Evolutionary conservation across 2,113 vertebrate species (phyloP).

Genomic region (Junco hyemalis): DNA sequence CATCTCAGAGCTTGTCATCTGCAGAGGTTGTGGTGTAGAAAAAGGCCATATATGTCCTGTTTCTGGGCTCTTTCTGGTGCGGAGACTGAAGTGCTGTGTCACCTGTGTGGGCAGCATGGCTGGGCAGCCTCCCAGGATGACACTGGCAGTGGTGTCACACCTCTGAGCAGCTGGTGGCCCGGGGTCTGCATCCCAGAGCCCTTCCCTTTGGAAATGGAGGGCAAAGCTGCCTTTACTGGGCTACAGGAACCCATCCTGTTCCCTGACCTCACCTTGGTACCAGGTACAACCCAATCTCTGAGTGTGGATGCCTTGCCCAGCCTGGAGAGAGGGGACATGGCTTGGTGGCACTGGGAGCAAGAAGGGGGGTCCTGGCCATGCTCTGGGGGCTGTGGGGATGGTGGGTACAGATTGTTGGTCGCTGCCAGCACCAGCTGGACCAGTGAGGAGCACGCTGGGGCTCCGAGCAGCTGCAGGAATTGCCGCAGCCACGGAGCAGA

Average conservation of each 20-base stretch:
- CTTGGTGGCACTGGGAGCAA: fast-evolving
- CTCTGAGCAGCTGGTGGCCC: background rate
- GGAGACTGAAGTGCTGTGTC: background rate
- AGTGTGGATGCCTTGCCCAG: background rate
- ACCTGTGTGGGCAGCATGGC: background rate
- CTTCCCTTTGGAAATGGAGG: background rate
- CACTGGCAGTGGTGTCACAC: fast-evolving
- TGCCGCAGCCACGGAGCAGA: background rate
- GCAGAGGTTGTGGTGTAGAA: background rate
- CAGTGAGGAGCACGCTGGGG: fast-evolving
- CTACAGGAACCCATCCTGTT: fast-evolving
- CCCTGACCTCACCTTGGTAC: background rate
- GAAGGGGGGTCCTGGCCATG: fast-evolving
- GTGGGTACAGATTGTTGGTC: background rate
- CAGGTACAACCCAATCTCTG: background rate
- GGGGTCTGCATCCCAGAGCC: background rate
- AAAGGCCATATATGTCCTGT: background rate
- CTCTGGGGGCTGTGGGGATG: no score
- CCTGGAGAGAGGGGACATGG: fast-evolving
- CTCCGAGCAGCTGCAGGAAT: background rate
- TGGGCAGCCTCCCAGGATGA: background rate
- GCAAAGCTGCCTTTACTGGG: background rate
- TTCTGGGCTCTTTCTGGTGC: background rate
- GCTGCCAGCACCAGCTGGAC: background rate
- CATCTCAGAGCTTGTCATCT: background rate